These are phyloP conservation scores for Eristalis tenax DNA, from an alignment of 2,888 invertebrate genomes.

Conservation along the genomic window DNA sequence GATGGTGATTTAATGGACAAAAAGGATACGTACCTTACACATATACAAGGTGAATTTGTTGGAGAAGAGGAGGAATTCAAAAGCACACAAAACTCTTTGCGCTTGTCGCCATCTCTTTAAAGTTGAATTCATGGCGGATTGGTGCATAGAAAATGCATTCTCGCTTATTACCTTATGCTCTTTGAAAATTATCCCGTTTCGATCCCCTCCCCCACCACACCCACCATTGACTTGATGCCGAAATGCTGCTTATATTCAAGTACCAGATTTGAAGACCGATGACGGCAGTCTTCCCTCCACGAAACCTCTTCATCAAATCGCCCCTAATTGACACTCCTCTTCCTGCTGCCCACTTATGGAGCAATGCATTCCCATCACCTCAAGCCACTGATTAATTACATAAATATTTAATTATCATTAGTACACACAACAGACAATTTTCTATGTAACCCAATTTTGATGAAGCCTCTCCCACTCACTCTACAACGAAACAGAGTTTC, in stretches of 20 bases:
- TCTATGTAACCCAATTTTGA: conserved; percentile 64
- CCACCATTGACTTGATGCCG: too few relatives aligned
- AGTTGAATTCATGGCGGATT: background rate
- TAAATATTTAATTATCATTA: conserved; percentile 66
- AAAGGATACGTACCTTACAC: conserved; percentile 80
- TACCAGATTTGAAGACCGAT: background rate
- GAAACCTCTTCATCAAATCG: background rate
- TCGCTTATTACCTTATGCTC: conserved; percentile 53
- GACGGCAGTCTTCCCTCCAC: too few relatives aligned
- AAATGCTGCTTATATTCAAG: background rate
- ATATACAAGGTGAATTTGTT: conserved; percentile 79
- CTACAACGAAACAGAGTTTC: conserved; percentile 76
- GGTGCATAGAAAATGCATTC: conserved; percentile 48
- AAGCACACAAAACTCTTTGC: background rate
- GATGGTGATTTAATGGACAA: conserved; percentile 78
- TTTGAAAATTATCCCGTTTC: conserved; percentile 13
- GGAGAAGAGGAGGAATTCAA: background rate
- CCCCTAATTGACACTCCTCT: background rate
- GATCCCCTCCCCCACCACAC: too few relatives aligned
- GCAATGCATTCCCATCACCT: conserved; percentile 21
- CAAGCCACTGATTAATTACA: conserved; percentile 66
- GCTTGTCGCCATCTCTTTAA: background rate
- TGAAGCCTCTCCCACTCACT: background rate
- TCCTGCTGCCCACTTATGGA: background rate
- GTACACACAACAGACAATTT: conserved; percentile 15